Percentiles rank a stretch among this genome's conserved stretches.
These are phyloP conservation scores for Hybognathus amarus DNA, from an alignment of 2,797 vertebrate genomes.

Conservation along the genomic window DNA sequence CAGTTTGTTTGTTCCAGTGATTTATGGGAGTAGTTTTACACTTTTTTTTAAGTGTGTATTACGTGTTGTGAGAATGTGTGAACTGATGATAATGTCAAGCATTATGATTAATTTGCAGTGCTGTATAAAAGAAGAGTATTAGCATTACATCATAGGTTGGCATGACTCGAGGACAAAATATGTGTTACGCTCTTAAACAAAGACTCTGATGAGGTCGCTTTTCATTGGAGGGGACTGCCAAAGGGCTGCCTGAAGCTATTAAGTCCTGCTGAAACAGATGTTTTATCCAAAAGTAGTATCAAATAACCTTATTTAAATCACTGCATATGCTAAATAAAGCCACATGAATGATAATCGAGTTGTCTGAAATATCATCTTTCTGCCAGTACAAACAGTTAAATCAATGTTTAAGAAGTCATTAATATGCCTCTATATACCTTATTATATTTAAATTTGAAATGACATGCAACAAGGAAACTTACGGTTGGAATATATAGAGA, in stretches of 20 bases:
- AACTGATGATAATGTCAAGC: constrained; percentile 6
- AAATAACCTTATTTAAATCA: neutral
- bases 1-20: neutral
- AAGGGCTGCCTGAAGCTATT: neutral
- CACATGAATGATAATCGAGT: constrained; percentile 14
- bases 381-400: constrained; percentile 9
- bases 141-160: constrained; percentile 46
- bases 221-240: constrained; percentile 22
- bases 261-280: constrained; percentile 4
- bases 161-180: constrained; percentile 18
- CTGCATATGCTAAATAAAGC: neutral
- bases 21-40: constrained; percentile 1
- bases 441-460: neutral
- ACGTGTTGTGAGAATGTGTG: neutral
- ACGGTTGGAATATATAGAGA: neutral
- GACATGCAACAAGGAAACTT: neutral
- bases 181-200: constrained; percentile 42
- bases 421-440: neutral
- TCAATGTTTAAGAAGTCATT: neutral
- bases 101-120: neutral
- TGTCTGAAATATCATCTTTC: constrained; percentile 4
- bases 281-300: neutral
- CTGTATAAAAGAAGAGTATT: constrained; percentile 8
- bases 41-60: neutral
- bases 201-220: constrained; percentile 31